phyloP scores from a whole-genome alignment of 2,888 invertebrate species.

The Resseliella maxima region DNA sequence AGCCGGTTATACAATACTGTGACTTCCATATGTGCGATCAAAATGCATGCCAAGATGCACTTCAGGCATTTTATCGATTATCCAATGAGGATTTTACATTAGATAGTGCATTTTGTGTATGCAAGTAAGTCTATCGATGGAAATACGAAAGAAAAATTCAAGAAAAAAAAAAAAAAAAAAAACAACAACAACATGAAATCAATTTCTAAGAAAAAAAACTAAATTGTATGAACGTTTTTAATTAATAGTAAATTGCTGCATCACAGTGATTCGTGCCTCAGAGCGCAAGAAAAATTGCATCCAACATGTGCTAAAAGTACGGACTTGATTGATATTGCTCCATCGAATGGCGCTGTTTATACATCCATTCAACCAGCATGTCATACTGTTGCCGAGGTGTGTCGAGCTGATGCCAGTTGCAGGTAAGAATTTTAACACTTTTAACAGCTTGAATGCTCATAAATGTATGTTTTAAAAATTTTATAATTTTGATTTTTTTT shows the following conservation, averaged over 20 bases:
- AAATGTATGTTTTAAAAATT: not conserved
- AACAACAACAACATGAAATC: too few species aligned
- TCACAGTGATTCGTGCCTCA: slow-evolving; percentile 87
- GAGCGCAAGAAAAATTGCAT: slow-evolving; percentile 89
- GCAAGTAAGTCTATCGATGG: slow-evolving; percentile 79
- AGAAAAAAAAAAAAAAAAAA: too few species aligned
- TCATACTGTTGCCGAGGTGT: slow-evolving; percentile 84
- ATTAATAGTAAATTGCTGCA: slow-evolving; percentile 83
- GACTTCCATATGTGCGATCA: slow-evolving; percentile 81
- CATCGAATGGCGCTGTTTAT: slow-evolving; percentile 67
- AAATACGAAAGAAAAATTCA: not conserved
- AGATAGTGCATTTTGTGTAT: slow-evolving; percentile 91
- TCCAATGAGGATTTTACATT: slow-evolving; percentile 84
- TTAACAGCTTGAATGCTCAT: too few species aligned
- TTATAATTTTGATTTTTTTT: too few species aligned
- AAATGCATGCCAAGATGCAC: slow-evolving; percentile 87
- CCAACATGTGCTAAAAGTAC: slow-evolving; percentile 86
- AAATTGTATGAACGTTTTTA: too few species aligned
- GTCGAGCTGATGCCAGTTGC: slow-evolving; percentile 85
- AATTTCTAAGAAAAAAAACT: too few species aligned
- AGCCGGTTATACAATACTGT: slow-evolving; percentile 87
- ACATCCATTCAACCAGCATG: slow-evolving; percentile 82
- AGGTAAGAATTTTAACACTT: slow-evolving; percentile 74
- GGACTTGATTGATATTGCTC: slow-evolving; percentile 69
- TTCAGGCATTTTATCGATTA: slow-evolving; percentile 87